Evolutionary conservation across 2,797 vertebrate species (phyloP), one percentile per base, ranked within the genome.

Genomic region (Botia kubotai): DNA sequence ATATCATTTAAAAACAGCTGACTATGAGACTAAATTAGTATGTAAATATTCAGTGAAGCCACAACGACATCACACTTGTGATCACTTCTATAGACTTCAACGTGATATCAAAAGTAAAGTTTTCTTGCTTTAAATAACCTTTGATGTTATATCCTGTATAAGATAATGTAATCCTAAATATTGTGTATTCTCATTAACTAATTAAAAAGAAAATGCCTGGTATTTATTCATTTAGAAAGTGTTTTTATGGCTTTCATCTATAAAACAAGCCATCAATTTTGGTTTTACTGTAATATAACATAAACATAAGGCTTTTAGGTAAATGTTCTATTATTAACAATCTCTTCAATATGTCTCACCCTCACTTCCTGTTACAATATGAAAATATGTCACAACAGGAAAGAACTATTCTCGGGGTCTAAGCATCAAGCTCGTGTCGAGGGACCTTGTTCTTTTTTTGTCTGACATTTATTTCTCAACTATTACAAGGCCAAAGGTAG

Each of bases 401-500:
- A 36, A 17, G 62, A 36, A 36, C 33, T 33, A 17, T 63, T 33
- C 60, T 6, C 13, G 14, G 14, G 5, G 14, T 17, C 17, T n/a
- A 39, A 66, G 48, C 26, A 26, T 36, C 6, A 57, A n/a, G 2
- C 26, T n/a, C 16, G 48, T n/a, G 43, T 6, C 12, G 43, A 71
- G 23, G 14, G 69, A 23, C 23, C 70, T 33, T 29, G 48, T 55
- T 33, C 52, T 6, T 72, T 55, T 16, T 53, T 11, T 12, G 57
- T 46, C 14, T 39, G 6, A 73, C 55, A 43, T 65, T 60, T 23
- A 23, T 19, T 53, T 52, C 70, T 29, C 58, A 52, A 50, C 19
- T 5, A 43, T 13, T 57, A 73, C 13, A 50, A 23, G 36, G n/a
- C 71, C 21, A 43, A 57, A 58, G 75, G 33, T 72, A 43, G 75